Conservation (phyloP, 2,797 vertebrate species). For the Caiman crocodilus region DNA sequence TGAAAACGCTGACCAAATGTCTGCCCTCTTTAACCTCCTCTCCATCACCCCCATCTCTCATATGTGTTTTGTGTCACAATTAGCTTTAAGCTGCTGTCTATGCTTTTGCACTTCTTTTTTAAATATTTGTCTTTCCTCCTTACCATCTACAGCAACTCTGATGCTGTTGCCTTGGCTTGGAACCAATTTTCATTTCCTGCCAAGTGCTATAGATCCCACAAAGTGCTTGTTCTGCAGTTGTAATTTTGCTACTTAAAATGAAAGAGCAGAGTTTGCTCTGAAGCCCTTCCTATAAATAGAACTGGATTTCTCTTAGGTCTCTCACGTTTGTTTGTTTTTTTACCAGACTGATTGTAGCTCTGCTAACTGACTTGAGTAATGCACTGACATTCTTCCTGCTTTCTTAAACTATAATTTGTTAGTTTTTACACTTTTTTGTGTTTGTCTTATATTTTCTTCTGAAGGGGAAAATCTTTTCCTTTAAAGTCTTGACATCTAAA, state of each 20-base stretch:
- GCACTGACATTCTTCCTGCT: constrained; percentile 39
- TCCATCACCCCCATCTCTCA: constrained; percentile 12
- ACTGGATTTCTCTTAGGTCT: constrained; percentile 70
- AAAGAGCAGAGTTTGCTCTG: constrained; percentile 66
- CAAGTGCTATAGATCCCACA: constrained; percentile 67
- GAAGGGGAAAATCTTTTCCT: neutral
- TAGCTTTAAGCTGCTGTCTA: neutral
- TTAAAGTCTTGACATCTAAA: neutral
- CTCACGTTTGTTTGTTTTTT: constrained; percentile 43
- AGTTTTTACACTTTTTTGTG: constrained; percentile 26
- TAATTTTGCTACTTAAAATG: constrained; percentile 78
- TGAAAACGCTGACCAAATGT: neutral
- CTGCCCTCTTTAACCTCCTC: neutral
- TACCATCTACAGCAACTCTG: constrained; percentile 20
- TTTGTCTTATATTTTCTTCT: constrained; percentile 27
- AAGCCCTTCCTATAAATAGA: constrained; percentile 79
- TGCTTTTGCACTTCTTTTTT: constrained; percentile 6
- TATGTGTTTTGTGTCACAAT: constrained; percentile 23
- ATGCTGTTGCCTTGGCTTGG: constrained; percentile 75
- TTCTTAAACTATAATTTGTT: constrained; percentile 24
- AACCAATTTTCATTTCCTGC: constrained; percentile 70
- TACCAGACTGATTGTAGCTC: constrained; percentile 73
- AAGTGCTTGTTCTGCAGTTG: constrained; percentile 79
- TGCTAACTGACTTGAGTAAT: constrained; percentile 72
- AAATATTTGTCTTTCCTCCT: neutral